Base-by-base conservation (phyloP, 1,140 invertebrate genomes). In the Pogonus chalceus region DNA sequence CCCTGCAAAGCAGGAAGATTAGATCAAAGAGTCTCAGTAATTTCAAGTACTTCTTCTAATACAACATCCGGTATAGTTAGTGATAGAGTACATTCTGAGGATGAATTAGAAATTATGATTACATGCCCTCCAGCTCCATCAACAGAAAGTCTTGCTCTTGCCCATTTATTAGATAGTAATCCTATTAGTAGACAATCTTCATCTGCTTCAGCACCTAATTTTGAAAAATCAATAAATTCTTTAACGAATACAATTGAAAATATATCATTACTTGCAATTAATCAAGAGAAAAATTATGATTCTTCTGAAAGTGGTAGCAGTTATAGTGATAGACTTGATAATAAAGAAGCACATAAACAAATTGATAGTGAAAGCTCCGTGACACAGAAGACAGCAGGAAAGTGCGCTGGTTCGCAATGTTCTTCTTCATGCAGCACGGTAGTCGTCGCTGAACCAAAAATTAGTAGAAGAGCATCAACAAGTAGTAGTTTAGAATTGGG, bases 41-140 rank as follows among this genome's bases (percentile, higher is more conserved):
- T 95, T 64, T 93, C 90, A 46, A 88, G 81, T 65, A 90, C 89
- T 26, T 94, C 90, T 55, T 95, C 92, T 2, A 95, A 94, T 64
- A 95, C 92, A 31, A 95, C 92, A 2, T 94, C 91, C 3, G 92
- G 92, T 46, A 95, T 96, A 56, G 92, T 94, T 9, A 95, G 91
- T 67, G 92, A 96, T 69, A 80, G 90, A 57, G 89, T 95, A 47
- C 90, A 93, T 68, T 94, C 90, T 50, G 85, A 95, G 70, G 91
- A 95, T 69, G 91, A 94, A 70, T 76, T 89, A 54, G 89, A 92
- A 72, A 88, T 87, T 35, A 85, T 85, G 79, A 85, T 86, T 35
- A 85, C 85, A 54, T 81, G 82, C 37, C 83, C 83, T 16, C 83
- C 82, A 20, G 83, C 81, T 39, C 79, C 82, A 9, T 86, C 85